A percentile compares a stretch with the other conserved stretches of the same genome.
These are phyloP conservation scores for Agrochola lychnidis DNA, from an alignment of 2,888 invertebrate genomes.

Conservation along the genomic window DNA sequence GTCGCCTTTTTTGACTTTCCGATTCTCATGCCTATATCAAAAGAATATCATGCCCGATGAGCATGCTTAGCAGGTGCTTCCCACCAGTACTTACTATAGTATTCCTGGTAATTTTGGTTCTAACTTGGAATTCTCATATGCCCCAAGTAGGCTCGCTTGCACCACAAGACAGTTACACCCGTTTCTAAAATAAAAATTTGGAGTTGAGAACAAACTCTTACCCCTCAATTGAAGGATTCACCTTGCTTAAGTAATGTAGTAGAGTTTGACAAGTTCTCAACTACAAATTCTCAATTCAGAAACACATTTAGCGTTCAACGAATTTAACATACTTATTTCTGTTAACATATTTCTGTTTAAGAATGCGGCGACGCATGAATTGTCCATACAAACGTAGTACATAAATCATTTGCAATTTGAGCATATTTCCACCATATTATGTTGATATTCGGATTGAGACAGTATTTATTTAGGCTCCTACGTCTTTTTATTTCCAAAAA, in stretches of 20 bases:
- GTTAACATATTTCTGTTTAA: no score
- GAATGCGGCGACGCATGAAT: no score
- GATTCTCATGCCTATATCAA: no score
- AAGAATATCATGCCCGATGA: no score
- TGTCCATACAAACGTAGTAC: no score
- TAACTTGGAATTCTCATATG: not conserved
- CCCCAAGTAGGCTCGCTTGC: not conserved
- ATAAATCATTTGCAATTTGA: no score
- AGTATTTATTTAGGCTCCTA: no score
- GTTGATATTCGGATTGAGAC: no score
- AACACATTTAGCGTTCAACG: not conserved
- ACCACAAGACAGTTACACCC: not conserved
- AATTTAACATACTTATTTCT: not conserved
- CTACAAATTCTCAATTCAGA: constrained; percentile 10
- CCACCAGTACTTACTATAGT: not conserved
- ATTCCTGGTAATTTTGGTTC: not conserved
- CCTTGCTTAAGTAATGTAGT: no score
- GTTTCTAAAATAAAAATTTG: not conserved
- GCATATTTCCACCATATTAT: no score
- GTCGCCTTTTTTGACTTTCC: not conserved
- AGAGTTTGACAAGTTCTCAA: not conserved
- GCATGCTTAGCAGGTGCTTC: not conserved
- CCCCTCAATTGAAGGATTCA: not conserved
- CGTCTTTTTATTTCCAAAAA: no score
- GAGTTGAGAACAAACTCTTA: not conserved